Evolutionary conservation across 2,888 invertebrate genomes (phyloP).

Genomic region (Cryptocephalus primarius): DNA sequence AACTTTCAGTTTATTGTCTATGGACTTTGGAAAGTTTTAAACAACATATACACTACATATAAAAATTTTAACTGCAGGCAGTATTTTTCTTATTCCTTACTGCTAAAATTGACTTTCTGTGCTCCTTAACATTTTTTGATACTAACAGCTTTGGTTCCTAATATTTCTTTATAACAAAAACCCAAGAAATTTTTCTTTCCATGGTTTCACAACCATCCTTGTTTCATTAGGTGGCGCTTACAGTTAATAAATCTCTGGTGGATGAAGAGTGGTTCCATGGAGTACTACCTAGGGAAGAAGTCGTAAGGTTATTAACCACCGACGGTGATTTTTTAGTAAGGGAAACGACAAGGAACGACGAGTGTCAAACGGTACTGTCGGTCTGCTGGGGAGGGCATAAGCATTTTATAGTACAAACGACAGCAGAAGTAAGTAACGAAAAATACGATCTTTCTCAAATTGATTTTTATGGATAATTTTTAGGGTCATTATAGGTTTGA

Average conservation of each 20-base stretch:
- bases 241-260: slow-evolving; percentile 52
- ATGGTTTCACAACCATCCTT: neutral
- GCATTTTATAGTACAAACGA: slow-evolving; percentile 94
- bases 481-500: slow-evolving; percentile 90
- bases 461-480: slow-evolving; percentile 12
- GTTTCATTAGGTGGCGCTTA: slow-evolving; percentile 27
- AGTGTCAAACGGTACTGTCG: slow-evolving; percentile 85
- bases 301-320: slow-evolving; percentile 77
- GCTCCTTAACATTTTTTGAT: no score
- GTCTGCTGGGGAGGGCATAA: slow-evolving; percentile 95
- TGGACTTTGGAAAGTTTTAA: no score
- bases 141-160: no score
- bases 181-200: no score
- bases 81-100: no score
- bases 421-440: slow-evolving; percentile 59
- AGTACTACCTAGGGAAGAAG: slow-evolving; percentile 90
- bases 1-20: no score
- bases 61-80: no score
- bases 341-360: slow-evolving; percentile 85
- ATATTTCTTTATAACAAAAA: no score
- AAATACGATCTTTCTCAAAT: neutral
- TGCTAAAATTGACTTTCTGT: no score
- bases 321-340: slow-evolving; percentile 93
- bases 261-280: slow-evolving; percentile 98
- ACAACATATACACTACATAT: no score